Conservation (phyloP, 2,888 invertebrate species). For the Clostera curtula region DNA sequence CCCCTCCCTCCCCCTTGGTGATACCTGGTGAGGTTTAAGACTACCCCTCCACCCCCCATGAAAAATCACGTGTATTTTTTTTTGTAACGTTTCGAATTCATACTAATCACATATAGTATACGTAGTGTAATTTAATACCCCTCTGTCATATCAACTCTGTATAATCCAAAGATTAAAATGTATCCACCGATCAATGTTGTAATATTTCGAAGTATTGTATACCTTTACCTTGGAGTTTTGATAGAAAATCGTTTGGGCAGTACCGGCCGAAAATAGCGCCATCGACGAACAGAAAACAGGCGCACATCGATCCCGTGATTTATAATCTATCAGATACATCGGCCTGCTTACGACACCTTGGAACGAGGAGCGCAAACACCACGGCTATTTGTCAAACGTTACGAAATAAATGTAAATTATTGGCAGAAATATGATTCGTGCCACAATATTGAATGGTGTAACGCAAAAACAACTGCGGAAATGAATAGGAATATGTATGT, state of each 20-base stretch:
- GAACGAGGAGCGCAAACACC: conserved; percentile 24
- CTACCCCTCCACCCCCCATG: too few relatives aligned
- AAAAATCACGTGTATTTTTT: too few relatives aligned
- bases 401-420: conserved; percentile 21
- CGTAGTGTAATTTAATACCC: too few relatives aligned
- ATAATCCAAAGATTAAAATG: too few relatives aligned
- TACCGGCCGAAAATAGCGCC: conserved; percentile 56
- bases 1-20: too few relatives aligned
- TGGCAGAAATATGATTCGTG: too few relatives aligned
- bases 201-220: conserved; percentile 6
- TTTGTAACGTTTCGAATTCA: too few relatives aligned
- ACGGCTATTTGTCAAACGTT: conserved; percentile 36
- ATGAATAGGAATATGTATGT: too few relatives aligned
- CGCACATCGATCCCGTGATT: conserved; percentile 60
- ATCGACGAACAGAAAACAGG: conserved; percentile 69
- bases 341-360: conserved; percentile 50
- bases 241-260: conserved; percentile 45
- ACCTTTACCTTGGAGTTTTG: conserved; percentile 44
- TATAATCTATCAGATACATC: conserved; percentile 58
- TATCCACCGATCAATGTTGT: conserved; percentile 9
- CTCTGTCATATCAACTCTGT: too few relatives aligned
- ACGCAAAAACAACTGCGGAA: too few relatives aligned
- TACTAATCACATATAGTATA: too few relatives aligned
- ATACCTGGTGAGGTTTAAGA: too few relatives aligned
- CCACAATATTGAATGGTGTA: conserved; percentile 24